phyloP scores from a whole-genome alignment of 2,888 invertebrate genomes.

The Lithodes maja region DNA sequence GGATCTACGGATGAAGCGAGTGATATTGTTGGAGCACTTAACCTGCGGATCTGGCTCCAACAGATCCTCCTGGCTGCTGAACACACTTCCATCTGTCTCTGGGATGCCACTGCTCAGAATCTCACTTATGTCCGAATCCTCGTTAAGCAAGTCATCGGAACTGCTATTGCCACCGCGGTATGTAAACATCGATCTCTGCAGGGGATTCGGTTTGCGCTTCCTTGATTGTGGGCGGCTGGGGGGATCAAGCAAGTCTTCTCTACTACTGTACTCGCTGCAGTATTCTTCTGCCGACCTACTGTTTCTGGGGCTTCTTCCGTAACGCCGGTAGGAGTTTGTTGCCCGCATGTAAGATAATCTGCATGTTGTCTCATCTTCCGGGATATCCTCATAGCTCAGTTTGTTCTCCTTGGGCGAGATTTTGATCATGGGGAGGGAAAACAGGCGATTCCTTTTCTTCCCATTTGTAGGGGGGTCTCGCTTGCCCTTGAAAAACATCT shows the following conservation, averaged over 20 bases:
- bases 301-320: conserved; percentile 7
- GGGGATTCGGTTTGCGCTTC: conserved; percentile 11
- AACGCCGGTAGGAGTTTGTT: conserved; percentile 45
- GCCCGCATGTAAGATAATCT: conserved; percentile 52
- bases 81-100: conserved; percentile 60
- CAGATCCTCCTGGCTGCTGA: conserved; percentile 55
- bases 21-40: conserved; percentile 48
- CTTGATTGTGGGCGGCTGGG: background rate
- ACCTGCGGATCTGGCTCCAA: background rate
- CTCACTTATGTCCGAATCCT: conserved; percentile 50
- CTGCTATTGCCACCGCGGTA: conserved; percentile 49
- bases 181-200: background rate
- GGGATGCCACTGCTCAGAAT: conserved; percentile 45
- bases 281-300: conserved; percentile 9
- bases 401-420: background rate
- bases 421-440: conserved; percentile 21
- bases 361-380: conserved; percentile 33
- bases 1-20: conserved; percentile 29
- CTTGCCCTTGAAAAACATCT: conserved; percentile 15
- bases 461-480: background rate
- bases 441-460: background rate
- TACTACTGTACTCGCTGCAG: conserved; percentile 38
- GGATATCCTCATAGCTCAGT: background rate
- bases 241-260: conserved; percentile 48
- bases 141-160: conserved; percentile 50